Base-by-base conservation (phyloP, 2,113 vertebrate species). In the Triplophysa rosa region DNA sequence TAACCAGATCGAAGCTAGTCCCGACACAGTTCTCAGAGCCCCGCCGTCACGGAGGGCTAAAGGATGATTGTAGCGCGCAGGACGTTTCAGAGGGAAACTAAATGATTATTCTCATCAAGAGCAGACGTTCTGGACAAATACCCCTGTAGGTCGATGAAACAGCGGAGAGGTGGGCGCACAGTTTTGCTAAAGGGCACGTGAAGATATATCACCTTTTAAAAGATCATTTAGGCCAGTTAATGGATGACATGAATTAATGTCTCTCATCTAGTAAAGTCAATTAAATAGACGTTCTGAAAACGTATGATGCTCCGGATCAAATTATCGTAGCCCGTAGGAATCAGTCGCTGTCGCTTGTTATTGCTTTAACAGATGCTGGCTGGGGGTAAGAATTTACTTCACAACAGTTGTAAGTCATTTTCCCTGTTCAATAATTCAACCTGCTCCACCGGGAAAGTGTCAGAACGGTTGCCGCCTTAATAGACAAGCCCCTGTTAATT, bases 211-310 rank as follows among this genome's bases (percentile, higher is more conserved):
- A 88, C 88, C 87, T 90, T 89, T 91, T 90, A 87, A 90, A 87
- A 89, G 87, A 93, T 91, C 88, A 91, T 92, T 91, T 89, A 89
- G 91, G 89, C 83, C 85, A 89, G 87, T 91, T 93, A 90, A 91
- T 88, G 87, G 87, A 89, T 80, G 89, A 92, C 86, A 79, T 74
- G 80, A 90, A 91, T 92, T 89, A 91, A 91, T 91, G 89, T 85
- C 82, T 87, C 85, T 88, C 84, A 88, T 83, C 83, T 84, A 83
- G 77, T 64, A 75, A 81, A 91, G 89, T 91, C 89, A 90, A 91
- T 92, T 90, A 89, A 90, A 88, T 89, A 83, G 89, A 90, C 88
- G 88, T 91, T 93, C 89, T 91, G 89, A 87, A 89, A 90, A 92
- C 87, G 79, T 89, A 90, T 89, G 88, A 89, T 85, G 83, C 89